Evolutionary conservation across 2,113 vertebrate species (phyloP).

Genomic region (Mus spicilegus): DNA sequence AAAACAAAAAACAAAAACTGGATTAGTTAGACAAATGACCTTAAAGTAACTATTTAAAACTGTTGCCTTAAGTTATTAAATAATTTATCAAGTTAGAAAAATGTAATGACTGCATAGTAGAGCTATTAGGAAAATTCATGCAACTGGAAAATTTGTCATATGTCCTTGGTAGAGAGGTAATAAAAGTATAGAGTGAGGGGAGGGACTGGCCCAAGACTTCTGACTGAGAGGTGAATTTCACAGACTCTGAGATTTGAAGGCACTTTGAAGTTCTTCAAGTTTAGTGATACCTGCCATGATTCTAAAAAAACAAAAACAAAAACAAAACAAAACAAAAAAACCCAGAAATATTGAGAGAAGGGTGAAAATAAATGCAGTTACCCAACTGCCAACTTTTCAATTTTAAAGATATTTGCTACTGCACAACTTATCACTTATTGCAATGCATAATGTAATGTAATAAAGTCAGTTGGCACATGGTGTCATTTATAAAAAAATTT

Average conservation of each 20-base stretch:
- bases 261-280: neutral
- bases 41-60: neutral
- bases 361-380: neutral
- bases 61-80: slow-evolving; percentile 23
- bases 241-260: neutral
- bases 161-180: slow-evolving; percentile 16
- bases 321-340: too few species aligned
- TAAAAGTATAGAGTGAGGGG: neutral
- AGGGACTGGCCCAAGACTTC: neutral
- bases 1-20: neutral
- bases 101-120: neutral
- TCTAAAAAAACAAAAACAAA: neutral
- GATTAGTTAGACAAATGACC: neutral
- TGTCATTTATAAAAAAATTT: neutral
- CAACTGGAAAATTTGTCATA: neutral
- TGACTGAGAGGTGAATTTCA: neutral
- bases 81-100: neutral
- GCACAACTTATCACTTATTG: neutral
- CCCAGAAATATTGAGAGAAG: neutral
- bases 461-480: neutral
- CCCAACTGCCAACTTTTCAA: neutral
- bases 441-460: neutral
- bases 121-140: neutral
- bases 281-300: neutral
- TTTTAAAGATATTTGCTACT: neutral